Conservation (phyloP, 2,888 invertebrate species). For the Mayetiola destructor region DNA sequence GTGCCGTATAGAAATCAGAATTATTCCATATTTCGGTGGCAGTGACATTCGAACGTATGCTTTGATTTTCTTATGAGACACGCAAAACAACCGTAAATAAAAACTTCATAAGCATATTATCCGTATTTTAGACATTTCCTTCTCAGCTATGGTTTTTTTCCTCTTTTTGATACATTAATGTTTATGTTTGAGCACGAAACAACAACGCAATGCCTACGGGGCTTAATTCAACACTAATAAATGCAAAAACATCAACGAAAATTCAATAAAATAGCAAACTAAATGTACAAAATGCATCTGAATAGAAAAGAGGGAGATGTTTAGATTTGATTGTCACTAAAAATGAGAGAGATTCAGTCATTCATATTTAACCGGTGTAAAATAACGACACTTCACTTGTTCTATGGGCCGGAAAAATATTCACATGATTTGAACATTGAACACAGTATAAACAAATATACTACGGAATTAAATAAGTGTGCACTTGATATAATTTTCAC, state of each 20-base stretch:
- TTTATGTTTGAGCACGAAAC: too few species aligned
- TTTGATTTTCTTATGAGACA: not conserved
- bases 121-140: too few species aligned
- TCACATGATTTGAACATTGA: too few species aligned
- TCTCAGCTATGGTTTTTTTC: too few species aligned
- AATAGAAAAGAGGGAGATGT: not conserved
- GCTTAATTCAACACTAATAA: not conserved
- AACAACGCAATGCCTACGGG: not conserved
- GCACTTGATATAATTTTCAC: too few species aligned
- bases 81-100: too few species aligned
- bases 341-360: not conserved
- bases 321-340: too few species aligned
- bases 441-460: too few species aligned
- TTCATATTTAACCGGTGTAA: slow-evolving; percentile 1
- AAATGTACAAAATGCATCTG: slow-evolving; percentile 1
- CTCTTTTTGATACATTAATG: too few species aligned
- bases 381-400: not conserved
- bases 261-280: not conserved
- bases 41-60: not conserved
- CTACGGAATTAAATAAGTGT: too few species aligned
- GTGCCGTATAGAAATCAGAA: slow-evolving; percentile 7
- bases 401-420: too few species aligned
- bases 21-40: slow-evolving; percentile 7
- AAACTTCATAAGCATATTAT: too few species aligned
- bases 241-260: slow-evolving; percentile 1